A percentile compares a stretch with the other conserved stretches of the same genome.
These are phyloP conservation scores for Carassius auratus DNA, from an alignment of 2,113 vertebrate genomes.

Conservation along the genomic window DNA sequence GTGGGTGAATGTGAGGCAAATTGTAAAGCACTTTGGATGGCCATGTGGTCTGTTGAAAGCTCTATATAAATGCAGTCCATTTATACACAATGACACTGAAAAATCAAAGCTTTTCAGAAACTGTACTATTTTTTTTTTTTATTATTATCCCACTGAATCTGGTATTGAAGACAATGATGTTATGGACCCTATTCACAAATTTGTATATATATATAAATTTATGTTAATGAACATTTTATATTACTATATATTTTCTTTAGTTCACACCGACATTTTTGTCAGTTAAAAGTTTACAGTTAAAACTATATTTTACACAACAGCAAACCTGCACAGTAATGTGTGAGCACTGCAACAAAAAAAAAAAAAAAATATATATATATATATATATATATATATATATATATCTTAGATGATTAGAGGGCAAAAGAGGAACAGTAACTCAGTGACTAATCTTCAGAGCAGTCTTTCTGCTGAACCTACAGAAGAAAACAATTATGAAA, in stretches of 20 bases:
- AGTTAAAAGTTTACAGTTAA: not conserved
- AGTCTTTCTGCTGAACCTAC: not conserved
- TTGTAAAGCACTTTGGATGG: no score
- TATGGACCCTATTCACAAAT: not conserved
- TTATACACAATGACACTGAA: no score
- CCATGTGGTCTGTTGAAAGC: no score
- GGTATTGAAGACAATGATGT: not conserved
- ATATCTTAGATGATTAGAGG: not conserved
- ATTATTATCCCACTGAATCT: not conserved
- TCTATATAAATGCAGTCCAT: no score
- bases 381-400: no score
- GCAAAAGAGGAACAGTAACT: not conserved
- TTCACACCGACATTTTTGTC: not conserved
- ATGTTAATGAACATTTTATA: not conserved
- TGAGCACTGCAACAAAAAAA: not conserved
- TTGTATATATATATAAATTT: no score
- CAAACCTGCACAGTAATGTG: not conserved
- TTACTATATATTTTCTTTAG: not conserved
- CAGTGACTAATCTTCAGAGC: slow-evolving; percentile 1
- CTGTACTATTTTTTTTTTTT: no score
- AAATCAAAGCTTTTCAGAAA: no score
- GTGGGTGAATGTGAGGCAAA: no score
- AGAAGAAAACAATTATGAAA: not conserved
- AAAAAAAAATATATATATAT: not conserved
- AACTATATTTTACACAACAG: not conserved